Evolutionary conservation across 2,888 invertebrate genomes (phyloP).

Genomic region (Melieria picta): DNA sequence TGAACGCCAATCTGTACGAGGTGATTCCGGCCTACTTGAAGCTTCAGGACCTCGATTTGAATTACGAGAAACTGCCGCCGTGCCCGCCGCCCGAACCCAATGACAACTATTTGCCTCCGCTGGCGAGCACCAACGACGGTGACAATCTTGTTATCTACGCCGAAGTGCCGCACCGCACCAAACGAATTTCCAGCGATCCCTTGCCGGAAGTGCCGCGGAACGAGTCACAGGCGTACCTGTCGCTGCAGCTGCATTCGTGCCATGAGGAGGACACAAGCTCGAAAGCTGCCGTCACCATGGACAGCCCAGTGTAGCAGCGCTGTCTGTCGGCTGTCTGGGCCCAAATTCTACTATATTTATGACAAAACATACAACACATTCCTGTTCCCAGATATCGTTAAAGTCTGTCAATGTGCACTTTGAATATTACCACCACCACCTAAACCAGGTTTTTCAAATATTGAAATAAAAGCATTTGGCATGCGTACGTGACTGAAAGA

Average conservation of each 20-base stretch:
- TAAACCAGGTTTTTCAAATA: too few species aligned
- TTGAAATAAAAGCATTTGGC: too few species aligned
- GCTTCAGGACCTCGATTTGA: conserved; percentile 34
- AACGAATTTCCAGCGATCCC: conserved; percentile 53
- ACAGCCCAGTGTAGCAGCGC: too few species aligned
- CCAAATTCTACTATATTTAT: too few species aligned
- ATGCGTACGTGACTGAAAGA: too few species aligned
- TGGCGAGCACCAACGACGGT: conserved; percentile 12
- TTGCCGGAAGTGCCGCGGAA: conserved; percentile 52
- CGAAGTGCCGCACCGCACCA: conserved; percentile 44
- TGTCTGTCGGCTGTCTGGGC: too few species aligned
- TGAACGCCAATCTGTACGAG: conserved; percentile 56
- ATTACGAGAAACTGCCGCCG: conserved; percentile 4
- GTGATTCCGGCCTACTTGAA: conserved; percentile 53
- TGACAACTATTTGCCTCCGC: conserved; percentile 32
- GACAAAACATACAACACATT: too few species aligned
- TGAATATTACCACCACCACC: too few species aligned
- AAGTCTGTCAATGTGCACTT: too few species aligned
- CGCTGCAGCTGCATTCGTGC: not conserved
- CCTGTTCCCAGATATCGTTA: too few species aligned
- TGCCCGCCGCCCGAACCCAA: not conserved
- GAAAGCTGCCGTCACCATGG: too few species aligned
- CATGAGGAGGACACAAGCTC: too few species aligned
- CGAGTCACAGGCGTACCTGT: not conserved
- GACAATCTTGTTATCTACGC: conserved; percentile 47